Base-by-base conservation (phyloP, 2,888 invertebrate genomes). In the Scaptomyza polygonia region DNA sequence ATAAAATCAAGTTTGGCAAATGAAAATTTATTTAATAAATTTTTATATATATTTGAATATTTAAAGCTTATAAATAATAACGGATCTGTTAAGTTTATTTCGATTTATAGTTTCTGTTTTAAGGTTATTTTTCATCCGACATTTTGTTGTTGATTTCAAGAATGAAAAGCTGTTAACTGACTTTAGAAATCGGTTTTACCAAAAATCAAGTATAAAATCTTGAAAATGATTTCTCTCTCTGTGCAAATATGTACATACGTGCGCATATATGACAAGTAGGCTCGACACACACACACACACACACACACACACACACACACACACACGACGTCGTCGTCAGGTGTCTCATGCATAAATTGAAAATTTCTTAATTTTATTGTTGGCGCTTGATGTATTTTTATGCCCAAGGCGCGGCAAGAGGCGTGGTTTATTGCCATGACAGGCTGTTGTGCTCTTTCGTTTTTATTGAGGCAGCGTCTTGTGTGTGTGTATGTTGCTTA, bases 331-430 rank as follows among this genome's bases (percentile, higher is more conserved):
- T 56, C 51, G 55, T 59, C 53, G 82, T 69, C 83, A 83, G 83
- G 87, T 83, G 87, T 82, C 67, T 77, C 63, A 70, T 77, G 88
- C 86, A 83, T 87, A 87, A 85, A 83, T 83, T 85, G 79, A 74
- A 85, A 82, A 87, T 83, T 83, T 85, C 88, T 82, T 82, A 85
- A 83, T 87, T 87, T 83, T 72, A 85, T 85, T 87, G 79, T 77
- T 67, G 75, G 44, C 77, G 77, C 65, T 77, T 79, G 71, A 68
- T 56, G 66, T 64, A 70, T 66, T 76, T 76, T 56, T 65, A 62
- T 68, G 71, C 45, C 14, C 7, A 27, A 4, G 57, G 9, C 25
- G 27, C 11, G 9, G 32, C 0, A 11, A 12, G 12, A 44, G 74
- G 75, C 54, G 71, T 72, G 82, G 62, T 79, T 80, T 77, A 73